Conservation (phyloP, 2,888 invertebrate genomes). For the Erannis defoliaria region DNA sequence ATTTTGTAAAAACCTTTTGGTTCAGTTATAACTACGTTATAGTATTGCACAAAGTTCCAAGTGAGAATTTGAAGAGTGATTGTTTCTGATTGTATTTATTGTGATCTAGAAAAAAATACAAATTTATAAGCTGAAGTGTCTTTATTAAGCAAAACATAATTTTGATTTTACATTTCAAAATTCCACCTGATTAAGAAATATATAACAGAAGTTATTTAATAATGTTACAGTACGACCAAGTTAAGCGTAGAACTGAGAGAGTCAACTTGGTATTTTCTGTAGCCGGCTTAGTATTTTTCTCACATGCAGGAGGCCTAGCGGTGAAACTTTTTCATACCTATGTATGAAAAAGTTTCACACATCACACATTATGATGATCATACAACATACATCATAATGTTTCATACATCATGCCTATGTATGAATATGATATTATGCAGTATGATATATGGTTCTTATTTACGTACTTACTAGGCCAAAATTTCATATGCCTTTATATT, state of each 20-base stretch:
- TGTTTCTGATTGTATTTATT: conserved; percentile 66
- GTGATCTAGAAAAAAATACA: conserved; percentile 59
- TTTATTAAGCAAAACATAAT: conserved; percentile 37
- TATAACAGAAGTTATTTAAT: background rate
- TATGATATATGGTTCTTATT: no score
- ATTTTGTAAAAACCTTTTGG: background rate
- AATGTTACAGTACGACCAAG: background rate
- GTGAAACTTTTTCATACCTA: no score
- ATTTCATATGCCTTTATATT: no score
- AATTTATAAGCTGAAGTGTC: conserved; percentile 40
- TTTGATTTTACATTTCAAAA: background rate
- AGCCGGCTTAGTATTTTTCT: no score
- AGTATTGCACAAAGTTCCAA: conserved; percentile 37
- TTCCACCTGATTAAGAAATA: background rate
- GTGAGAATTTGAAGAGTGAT: conserved; percentile 54
- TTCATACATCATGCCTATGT: no score
- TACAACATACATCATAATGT: no score
- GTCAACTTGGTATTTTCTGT: background rate
- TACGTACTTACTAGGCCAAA: no score
- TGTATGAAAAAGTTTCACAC: no score
- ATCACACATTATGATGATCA: no score
- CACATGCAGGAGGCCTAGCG: no score
- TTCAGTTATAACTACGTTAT: background rate
- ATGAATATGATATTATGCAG: no score
- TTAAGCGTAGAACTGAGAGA: background rate